Evolutionary conservation across 2,797 vertebrate genomes (phyloP).

Genomic region (Hippopotamyrus pictus): DNA sequence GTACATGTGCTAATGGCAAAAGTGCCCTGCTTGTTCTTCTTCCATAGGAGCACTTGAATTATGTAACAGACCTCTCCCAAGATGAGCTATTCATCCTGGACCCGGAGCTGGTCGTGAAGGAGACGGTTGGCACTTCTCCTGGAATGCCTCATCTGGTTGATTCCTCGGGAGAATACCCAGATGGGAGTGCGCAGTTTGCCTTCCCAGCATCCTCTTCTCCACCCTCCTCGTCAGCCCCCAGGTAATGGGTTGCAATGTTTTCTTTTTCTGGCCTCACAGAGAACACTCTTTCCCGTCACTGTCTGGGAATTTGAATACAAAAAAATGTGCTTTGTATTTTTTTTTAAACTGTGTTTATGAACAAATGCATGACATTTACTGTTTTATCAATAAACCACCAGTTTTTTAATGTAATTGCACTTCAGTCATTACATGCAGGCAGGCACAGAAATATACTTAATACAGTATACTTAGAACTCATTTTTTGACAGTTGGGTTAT

Average conservation of each 20-base stretch:
- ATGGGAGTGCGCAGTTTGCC: conserved; percentile 46
- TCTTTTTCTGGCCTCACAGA: not conserved
- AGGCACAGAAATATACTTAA: not conserved
- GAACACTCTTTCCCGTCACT: not conserved
- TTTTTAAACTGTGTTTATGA: not conserved
- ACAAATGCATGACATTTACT: not conserved
- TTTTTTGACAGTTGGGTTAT: not conserved
- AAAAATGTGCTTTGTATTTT: not conserved
- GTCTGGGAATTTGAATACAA: not conserved
- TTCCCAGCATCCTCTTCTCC: conserved; percentile 51
- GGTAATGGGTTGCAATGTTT: not conserved
- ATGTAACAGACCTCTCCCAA: conserved; percentile 87
- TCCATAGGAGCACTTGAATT: conserved; percentile 87
- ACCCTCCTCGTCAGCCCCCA: not conserved
- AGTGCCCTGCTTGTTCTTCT: not conserved
- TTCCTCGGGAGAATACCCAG: conserved; percentile 47
- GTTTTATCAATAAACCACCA: not conserved
- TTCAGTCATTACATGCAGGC: not conserved
- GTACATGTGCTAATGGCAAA: not conserved
- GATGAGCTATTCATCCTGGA: conserved; percentile 91
- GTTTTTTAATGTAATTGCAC: not conserved
- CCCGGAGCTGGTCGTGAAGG: conserved; percentile 77
- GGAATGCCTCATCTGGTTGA: conserved; percentile 75
- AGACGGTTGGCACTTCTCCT: conserved; percentile 72
- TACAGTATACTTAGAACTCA: not conserved